Evolutionary conservation across 2,113 vertebrate species (phyloP), one percentile per base, ranked within the genome.

Genomic region (Oenanthe melanoleuca): DNA sequence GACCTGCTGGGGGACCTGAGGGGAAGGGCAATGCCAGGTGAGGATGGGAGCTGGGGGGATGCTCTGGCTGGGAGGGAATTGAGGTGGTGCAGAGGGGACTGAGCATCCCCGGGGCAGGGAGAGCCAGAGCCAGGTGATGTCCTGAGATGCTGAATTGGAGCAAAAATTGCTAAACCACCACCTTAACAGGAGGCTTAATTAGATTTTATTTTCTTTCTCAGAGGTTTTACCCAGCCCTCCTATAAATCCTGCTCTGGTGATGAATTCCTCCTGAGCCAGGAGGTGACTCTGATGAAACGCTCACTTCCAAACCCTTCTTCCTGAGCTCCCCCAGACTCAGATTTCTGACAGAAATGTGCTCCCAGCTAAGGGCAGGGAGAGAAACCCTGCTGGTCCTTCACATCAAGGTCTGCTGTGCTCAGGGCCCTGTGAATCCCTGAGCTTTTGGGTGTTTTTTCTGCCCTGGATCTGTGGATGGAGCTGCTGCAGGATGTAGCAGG

Each of bases 371-470:
- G 37, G n/a, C 14, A 57, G 64, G 37, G 19, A 88, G 37, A 7
- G 50, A n/a, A 65, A n/a, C 28, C 2, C 0, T 8, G 1, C 37
- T 4, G 4, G 23, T 45, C 75, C 71, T 67, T 75, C 52, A 2
- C 8, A 1, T 4, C 12, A 28, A 25, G 49, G 34, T n/a, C 71
- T 63, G 66, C 15, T 44, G 40, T 44, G 92, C 87, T 40, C 40
- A 11, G 33, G 11, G 22, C 8, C 34, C 0, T 2, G 38, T 16
- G 88, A 6, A 24, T 81, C 34, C 34, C 29, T 5, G 55, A 21
- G 55, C 4, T 80, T 70, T 8, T 3, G 72, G 59, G 12, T 11
- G 44, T 3, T 47, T 12, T 5, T 44, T 34, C 47, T 61, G 11
- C 28, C 8, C 55, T 8, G 20, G 4, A 4, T 7, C 25, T 12